Evolutionary conservation across 2,888 invertebrate species (phyloP), one percentile per base, ranked within the genome.

Genomic region (Laspeyria flexula): DNA sequence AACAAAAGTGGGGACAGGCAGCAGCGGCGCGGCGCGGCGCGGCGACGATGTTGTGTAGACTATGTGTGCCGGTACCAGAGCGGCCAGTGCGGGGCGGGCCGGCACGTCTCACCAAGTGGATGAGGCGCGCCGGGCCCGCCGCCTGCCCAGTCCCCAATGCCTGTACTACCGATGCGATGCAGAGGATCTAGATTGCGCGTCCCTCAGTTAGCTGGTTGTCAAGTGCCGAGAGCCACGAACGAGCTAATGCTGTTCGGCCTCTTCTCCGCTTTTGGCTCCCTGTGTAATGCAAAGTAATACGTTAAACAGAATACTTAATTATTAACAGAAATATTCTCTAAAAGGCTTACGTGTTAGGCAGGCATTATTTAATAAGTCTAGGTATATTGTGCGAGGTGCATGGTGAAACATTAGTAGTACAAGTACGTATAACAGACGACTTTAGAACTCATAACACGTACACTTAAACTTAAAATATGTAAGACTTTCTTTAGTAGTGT

Each of bases 191-290:
- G 86, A 87, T 80, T 74, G 82, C 79, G 84, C 86, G 83, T 82
- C 83, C 88, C 90, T 92, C 90, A 92, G 86, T 93, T 86, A 81
- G 93, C 93, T 90, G 93, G 93, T 93, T 94, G 94, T 94, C 94
- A 94, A 93, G 94, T 94, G 92, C 94, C 94, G 89, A 94, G 95
- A 88, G 95, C 94, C 92, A 96, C 94, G 93, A 94, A 95, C 90
- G 95, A 95, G 90, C 94, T 96, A 96, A 96, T 95, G 95, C 94
- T 96, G 96, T 95, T 96, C 95, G 95, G 94, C 95, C 96, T 96
- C 96, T 95, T 96, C 96, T 96, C 96, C 95, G 91, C 92, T 85
- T 95, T 96, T 95, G 95, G 95, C 94, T 95, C 95, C 95, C 96
- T 95, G 93, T 52, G 52, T 40, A 55, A 47, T 66, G 48, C 55